Base-by-base conservation (phyloP, 2,888 invertebrate species). In the Leucozona laternaria region DNA sequence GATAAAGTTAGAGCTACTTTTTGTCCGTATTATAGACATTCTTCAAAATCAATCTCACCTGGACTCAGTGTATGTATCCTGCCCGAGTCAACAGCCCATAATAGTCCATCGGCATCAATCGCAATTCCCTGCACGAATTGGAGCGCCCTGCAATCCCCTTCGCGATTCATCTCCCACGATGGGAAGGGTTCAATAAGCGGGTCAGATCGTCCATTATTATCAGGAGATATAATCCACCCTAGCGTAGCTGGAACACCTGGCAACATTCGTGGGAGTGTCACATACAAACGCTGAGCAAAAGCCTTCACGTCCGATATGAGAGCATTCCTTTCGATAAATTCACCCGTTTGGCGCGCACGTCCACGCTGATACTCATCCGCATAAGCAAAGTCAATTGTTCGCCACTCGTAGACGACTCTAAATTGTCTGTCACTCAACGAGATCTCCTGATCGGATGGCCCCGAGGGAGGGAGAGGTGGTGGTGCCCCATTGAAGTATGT, bases 111-210 rank as follows among this genome's bases (percentile, higher is more conserved):
- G 3, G 94, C 94, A 91, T 96, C 96, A 60, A 96, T 95, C 90
- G 96, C 96, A 88, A 96, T 93, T 89, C 95, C 95, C 91, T 96
- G 96, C 28, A 96, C 96, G 90, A 95, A 95, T 91, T 96, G 96
- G 81, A 97, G 93, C 1, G 95, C 94, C 17, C 93, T 91, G 91
- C 96, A 96, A 90, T 96, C 94, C 0, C 95, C 95, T 58, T 95
- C 84, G 20, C 92, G 91, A 90, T 96, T 96, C 93, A 94, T 94
- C 25, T 93, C 94, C 96, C 96, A 96, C 87, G 93, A 95, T 81
- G 96, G 96, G 91, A 95, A 96, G 4, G 96, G 95, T 72, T 94
- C 93, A 58, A 96, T 91, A 53, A 93, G 92, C 20, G 95, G 95
- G 71, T 94, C 93, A n/a, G 94, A 94, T 25, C 91, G 90, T 34